phyloP scores from a whole-genome alignment of 2,113 vertebrate species.

The Carettochelys insculpta region DNA sequence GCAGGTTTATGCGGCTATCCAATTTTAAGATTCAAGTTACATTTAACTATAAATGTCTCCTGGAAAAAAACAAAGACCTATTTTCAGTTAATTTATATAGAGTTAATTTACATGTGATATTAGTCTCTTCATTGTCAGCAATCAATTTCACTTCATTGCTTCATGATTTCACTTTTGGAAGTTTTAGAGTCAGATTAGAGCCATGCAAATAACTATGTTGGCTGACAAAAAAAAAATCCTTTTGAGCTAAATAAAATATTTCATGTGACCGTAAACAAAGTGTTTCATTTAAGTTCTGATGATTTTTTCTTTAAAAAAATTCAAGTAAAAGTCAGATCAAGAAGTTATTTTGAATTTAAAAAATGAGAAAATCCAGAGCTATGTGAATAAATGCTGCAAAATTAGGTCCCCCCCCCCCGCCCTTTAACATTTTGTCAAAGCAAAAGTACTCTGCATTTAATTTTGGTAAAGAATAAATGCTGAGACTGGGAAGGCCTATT shows the following conservation, averaged over 20 bases:
- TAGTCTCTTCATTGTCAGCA: background rate
- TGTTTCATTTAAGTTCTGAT: background rate
- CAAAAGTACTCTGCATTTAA: background rate
- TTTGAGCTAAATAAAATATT: background rate
- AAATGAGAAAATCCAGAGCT: background rate
- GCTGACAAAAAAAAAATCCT: background rate
- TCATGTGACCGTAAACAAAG: too few species aligned
- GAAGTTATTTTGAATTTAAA: background rate
- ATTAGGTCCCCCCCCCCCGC: fast-evolving
- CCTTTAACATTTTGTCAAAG: background rate
- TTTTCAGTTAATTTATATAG: background rate
- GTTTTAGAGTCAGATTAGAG: too few species aligned
- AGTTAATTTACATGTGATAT: background rate
- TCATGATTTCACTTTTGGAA: background rate
- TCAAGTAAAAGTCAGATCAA: background rate
- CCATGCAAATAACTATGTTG: background rate
- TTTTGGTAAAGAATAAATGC: background rate
- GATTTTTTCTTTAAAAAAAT: background rate
- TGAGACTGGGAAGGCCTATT: background rate
- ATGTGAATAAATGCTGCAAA: background rate
- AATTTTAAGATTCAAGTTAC: background rate
- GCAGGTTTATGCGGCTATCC: fast-evolving
- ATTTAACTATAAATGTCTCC: background rate
- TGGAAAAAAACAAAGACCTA: background rate
- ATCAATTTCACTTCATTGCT: background rate